A percentile compares a stretch with the other conserved stretches of the same genome.
These are phyloP conservation scores for Osedax frankpressi DNA, from an alignment of 2,888 invertebrate genomes.

Conservation along the genomic window DNA sequence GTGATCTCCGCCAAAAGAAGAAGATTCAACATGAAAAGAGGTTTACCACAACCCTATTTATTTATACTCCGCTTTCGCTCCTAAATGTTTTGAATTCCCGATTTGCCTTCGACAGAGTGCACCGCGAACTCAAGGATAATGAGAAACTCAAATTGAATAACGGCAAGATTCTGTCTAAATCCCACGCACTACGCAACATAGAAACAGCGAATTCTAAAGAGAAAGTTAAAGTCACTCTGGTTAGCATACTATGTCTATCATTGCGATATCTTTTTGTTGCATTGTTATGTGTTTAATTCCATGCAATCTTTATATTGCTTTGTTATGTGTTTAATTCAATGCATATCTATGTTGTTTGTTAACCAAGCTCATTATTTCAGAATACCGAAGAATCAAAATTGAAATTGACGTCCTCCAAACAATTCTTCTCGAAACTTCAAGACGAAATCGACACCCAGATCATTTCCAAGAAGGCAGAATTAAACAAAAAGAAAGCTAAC, in stretches of 20 bases:
- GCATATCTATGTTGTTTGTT: too few relatives aligned
- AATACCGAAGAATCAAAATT: too few relatives aligned
- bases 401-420: slow-evolving; percentile 59
- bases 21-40: slow-evolving; percentile 43
- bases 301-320: too few relatives aligned
- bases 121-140: slow-evolving; percentile 53
- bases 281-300: too few relatives aligned
- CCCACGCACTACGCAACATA: not conserved
- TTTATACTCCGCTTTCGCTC: too few relatives aligned
- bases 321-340: too few relatives aligned
- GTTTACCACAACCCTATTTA: too few relatives aligned
- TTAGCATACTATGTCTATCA: too few relatives aligned
- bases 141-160: not conserved
- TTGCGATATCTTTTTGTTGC: too few relatives aligned
- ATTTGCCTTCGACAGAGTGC: not conserved
- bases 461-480: slow-evolving; percentile 47
- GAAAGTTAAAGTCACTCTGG: too few relatives aligned
- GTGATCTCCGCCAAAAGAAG: slow-evolving; percentile 58
- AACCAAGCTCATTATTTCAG: too few relatives aligned
- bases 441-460: slow-evolving; percentile 57
- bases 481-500: slow-evolving; percentile 36
- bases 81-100: too few relatives aligned
- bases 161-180: not conserved
- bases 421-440: slow-evolving; percentile 74
- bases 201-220: not conserved